Base-by-base conservation (phyloP, 1,140 invertebrate species). In the Caligus rogercresseyi region DNA sequence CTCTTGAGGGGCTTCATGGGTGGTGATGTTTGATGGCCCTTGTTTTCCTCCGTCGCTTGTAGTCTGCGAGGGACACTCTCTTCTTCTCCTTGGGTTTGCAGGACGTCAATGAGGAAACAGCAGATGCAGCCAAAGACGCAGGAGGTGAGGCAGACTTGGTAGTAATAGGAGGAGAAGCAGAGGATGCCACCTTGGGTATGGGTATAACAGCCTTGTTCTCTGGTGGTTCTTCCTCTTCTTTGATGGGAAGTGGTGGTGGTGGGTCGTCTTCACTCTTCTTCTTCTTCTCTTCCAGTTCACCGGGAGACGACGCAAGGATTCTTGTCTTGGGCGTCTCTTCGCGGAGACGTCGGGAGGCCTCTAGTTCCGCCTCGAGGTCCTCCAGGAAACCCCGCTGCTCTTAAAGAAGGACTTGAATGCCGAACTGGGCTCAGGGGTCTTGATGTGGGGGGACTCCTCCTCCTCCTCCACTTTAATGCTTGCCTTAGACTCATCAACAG, bases 341-440 rank as follows among this genome's bases (percentile, higher is more conserved):
- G 1, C 57, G 18, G 26, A 31, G 24, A 25, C 26, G 23, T 31
- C 25, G 21, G 2, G 51, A 26, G 1, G 54, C 61, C 25, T 55
- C 61, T 15, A 63, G 56, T 63, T 63, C 18, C 14, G 51, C 51
- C 18, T 63, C 61, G 19, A 63, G 18, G 25, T 4, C 61, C 11
- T 63, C 61, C 15, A 63, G 14, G 3, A 54, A 63, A 2, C 55
- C n/a, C n/a, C 21, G 18, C 57, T 53, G 3, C 43, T 25, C 13
- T 53, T 63, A 25, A 63, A 63, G 52, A 63, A 63, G 1, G 61
- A 63, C 54, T 63, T 63, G 16, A 63, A 63, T 2, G 26, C 57
- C 2, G 24, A 3, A 43, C 26, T 60, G 20, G 26, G 23, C 18
- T 25, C 24, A 60, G 57, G 57, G 7, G 57, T 18, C 16, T 60